Conservation (phyloP, 1,140 invertebrate species). For the Diachasmimorpha longicaudata region DNA sequence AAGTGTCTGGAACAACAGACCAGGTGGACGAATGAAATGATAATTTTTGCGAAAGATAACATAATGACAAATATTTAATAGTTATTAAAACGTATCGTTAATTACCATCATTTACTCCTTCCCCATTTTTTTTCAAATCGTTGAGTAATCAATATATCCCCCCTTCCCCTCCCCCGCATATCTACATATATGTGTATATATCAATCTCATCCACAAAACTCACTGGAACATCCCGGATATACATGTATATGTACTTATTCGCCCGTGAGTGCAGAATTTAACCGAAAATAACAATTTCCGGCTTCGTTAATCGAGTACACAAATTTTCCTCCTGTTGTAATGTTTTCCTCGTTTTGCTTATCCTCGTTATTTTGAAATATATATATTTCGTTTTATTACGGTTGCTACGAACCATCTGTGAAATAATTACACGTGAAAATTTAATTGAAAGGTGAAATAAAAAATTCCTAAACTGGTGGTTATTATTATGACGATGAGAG, state of each 20-base stretch:
- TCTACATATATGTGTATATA: slow-evolving; percentile 32
- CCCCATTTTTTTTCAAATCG: not conserved
- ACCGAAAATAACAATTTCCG: not conserved
- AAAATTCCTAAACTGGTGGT: slow-evolving; percentile 24
- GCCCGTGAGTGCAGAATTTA: not conserved
- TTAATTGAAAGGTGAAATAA: slow-evolving; percentile 12
- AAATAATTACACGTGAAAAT: slow-evolving; percentile 20
- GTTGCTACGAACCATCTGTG: not conserved
- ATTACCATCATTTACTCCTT: slow-evolving; percentile 22
- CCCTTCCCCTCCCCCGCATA: not conserved
- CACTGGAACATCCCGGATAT: slow-evolving; percentile 8
- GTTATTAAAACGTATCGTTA: slow-evolving; percentile 22
- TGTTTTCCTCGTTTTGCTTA: not conserved
- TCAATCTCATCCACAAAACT: slow-evolving; percentile 14
- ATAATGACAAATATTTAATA: slow-evolving; percentile 30
- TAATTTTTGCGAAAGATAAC: slow-evolving; percentile 30
- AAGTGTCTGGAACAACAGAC: slow-evolving; percentile 23
- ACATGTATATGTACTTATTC: slow-evolving; percentile 29
- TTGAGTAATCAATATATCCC: not conserved
- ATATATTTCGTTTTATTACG: not conserved
- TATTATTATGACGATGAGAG: slow-evolving; percentile 27
- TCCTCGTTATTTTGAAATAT: not conserved
- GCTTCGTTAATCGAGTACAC: not conserved
- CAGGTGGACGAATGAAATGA: slow-evolving; percentile 31
- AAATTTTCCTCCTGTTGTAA: slow-evolving; percentile 6